Evolutionary conservation across 2,888 invertebrate species (phyloP), one percentile per base, ranked within the genome.

Genomic region (Sphaerophoria rueppellii): DNA sequence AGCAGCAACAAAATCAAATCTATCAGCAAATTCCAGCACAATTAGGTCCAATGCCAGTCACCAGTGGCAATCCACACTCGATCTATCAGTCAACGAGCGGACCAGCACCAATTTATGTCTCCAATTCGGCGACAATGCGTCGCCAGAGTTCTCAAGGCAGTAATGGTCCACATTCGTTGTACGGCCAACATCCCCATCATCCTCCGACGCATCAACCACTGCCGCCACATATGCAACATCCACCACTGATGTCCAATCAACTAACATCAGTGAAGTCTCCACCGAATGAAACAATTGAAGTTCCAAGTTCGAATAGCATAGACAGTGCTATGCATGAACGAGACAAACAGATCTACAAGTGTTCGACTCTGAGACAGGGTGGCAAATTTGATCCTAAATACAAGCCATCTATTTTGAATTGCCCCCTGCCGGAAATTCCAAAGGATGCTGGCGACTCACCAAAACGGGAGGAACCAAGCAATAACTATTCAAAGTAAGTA

Each of bases 381-480:
- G 92, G 91, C 65, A 92, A 92, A 87, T 92, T 91, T 79, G 92
- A 92, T 89, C 91, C 91, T 60, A 92, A 92, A 81, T 91, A 91
- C 86, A 92, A 92, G 87, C 92, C 92, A 70, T 92, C 92, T 75
- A 92, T 92, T 82, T 87, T 92, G 73, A 92, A 92, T 77, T 92
- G 92, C 83, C 92, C 92, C 69, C 87, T 92, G 87, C 92, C 92
- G 9, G 92, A 92, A 82, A 92, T 92, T 82, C 92, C 92, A 16
- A 92, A 92, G 85, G 91, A 92, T 87, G 91, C 91, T 76, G 75
- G 83, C 35, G 91, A 91, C 12, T 89, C 91, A 73, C 90, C 91
- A 24, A 90, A 90, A 82, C 89, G 90, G 71, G 90, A 90, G 16
- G 67, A 81, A 16, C 57, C 81, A 78, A 86, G 48, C 81, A 88